Base-by-base conservation (phyloP, 2,888 invertebrate species). In the Thyatira batis region DNA sequence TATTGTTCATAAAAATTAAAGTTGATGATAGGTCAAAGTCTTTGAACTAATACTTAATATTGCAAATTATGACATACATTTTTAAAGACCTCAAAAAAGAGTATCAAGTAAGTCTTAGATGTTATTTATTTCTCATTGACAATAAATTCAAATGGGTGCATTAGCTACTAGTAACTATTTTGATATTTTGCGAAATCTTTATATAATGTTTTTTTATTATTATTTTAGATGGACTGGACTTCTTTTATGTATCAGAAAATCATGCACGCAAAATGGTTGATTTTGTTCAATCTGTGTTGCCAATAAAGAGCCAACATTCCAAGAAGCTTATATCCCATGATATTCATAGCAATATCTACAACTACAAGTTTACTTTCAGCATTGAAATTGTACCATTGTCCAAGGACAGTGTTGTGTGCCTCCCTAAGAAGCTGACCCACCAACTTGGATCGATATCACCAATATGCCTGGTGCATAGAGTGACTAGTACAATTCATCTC, bases 261-360 rank as follows among this genome's bases (percentile, higher is more conserved):
- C 95, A 97, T 82, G 98, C 99, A 0, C 94, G 98, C 23, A 99
- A 98, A 93, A 95, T 99, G 95, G 95, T 98, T 0, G 98, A 99
- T 74, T 99, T 99, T 79, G 89, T 99, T 9, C 93, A 93, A 58
- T 94, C 97, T 4, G 96, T 98, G 65, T 93, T 99, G 52, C 99
- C 99, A 0, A 95, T 97, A 71, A 95, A 96, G 76, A 95, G 95
- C 75, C 95, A 96, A 67, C 96, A 97, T 76, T 98, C 99, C 0
- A 98, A 99, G 85, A 98, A 98, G 76, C 92, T 99, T 43, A 96
- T 99, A 71, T 98, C 99, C 0, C 99, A 99, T 76, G 99, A 99
- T 85, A 96, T 98, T 54, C 98, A 98, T 86, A 99, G 97, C 83
- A 99, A 99, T 80, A 94, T 95, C 11, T 99, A 97, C 87, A 99